Percentiles rank a stretch among this genome's conserved stretches.
phyloP scores from a whole-genome alignment of 2,888 invertebrate species.

The Myopa testacea region DNA sequence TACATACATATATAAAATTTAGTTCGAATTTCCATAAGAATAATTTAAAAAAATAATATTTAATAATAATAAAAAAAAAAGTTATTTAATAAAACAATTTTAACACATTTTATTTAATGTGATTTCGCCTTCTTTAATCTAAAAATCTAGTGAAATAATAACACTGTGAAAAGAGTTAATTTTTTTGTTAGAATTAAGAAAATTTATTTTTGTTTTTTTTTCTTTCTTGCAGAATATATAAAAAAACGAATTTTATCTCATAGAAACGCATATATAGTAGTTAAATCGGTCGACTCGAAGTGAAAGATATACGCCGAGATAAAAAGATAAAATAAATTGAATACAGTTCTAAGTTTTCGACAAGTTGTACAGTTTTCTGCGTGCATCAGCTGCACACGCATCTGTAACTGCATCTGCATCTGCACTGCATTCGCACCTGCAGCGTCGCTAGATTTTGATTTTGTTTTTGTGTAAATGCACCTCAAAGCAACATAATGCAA shows the following conservation, averaged over 20 bases:
- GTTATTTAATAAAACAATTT: too few species aligned
- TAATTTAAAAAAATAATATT: too few species aligned
- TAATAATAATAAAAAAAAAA: too few species aligned
- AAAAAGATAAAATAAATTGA: constrained; percentile 31
- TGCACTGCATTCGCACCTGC: constrained; percentile 32
- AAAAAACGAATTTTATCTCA: constrained; percentile 53
- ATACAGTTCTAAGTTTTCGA: constrained; percentile 28
- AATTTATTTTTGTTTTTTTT: constrained; percentile 40
- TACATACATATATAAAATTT: too few species aligned
- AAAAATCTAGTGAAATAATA: too few species aligned
- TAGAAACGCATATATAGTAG: constrained; percentile 37
- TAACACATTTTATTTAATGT: too few species aligned
- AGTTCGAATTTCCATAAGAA: too few species aligned
- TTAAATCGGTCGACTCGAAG: constrained; percentile 47
- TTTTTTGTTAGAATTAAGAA: neutral
- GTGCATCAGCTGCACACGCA: constrained; percentile 8
- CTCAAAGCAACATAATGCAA: constrained; percentile 75
- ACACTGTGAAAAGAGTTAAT: constrained; percentile 39
- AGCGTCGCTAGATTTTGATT: constrained; percentile 44
- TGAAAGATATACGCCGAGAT: constrained; percentile 25
- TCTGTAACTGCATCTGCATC: neutral
- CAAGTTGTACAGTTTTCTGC: neutral
- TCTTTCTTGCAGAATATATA: constrained; percentile 58
- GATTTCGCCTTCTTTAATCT: too few species aligned
- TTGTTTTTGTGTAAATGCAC: constrained; percentile 62